Evolutionary conservation across 1,140 invertebrate species (phyloP), one percentile per base, ranked within the genome.

Genomic region (Doryteuthis pealeii): DNA sequence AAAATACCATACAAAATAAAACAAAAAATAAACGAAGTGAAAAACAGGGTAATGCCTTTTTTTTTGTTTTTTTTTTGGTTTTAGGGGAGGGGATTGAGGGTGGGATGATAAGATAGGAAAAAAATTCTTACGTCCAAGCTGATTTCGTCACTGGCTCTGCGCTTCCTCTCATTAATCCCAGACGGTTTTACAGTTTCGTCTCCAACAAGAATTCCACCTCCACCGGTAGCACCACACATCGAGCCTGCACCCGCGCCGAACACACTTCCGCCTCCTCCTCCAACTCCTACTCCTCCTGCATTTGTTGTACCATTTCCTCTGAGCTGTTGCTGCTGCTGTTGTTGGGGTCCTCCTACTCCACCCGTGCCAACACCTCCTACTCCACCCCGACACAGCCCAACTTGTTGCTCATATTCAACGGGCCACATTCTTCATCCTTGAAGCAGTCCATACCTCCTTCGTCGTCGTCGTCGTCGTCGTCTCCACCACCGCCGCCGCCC

Each of bases 71-170:
- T n/a, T n/a, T n/a, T n/a, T n/a, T n/a, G n/a, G n/a, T n/a, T n/a
- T n/a, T n/a, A n/a, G n/a, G n/a, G n/a, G n/a, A n/a, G n/a, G n/a
- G n/a, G n/a, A n/a, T n/a, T n/a, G n/a, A n/a, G n/a, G n/a, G n/a
- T n/a, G n/a, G n/a, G 10, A 40, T 40, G 10, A 5, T 40, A 40
- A 40, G 4, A 40, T 5, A 40, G 10, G 10, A 40, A 40, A 40
- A 40, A 40, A 5, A 40, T 40, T 40, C 80, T 76, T 78, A 86
- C 86, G 74, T 85, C 86, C 70, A 80, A 76, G 74, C 86, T 87
- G 67, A 85, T 81, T 10, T 85, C 84, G 70, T 78, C 78, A 72
- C 84, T 86, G 28, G 81, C 81, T 22, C 85, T 74, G 33, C 86
- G 73, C 72, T 87, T 86, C 69, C 85, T 76, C 54, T 85, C 85